Conservation (phyloP, 1,140 invertebrate species). For the Heterodera schachtii region DNA sequence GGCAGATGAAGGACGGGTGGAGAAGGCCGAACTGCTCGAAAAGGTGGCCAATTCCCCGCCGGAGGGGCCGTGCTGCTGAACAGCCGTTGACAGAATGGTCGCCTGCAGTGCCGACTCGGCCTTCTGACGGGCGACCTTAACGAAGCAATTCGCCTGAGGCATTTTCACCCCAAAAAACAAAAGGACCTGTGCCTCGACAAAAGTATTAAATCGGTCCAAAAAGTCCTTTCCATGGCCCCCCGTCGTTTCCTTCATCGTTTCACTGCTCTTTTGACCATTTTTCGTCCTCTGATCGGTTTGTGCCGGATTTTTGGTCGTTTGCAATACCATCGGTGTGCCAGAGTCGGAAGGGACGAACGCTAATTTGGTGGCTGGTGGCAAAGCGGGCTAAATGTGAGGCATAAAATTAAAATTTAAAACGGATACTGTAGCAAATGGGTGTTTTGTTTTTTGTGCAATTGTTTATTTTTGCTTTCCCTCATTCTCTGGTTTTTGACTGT, state of each 20-base stretch:
- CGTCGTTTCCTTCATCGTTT: not conserved
- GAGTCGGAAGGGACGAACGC: not conserved
- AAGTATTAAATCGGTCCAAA: slow-evolving; percentile 23
- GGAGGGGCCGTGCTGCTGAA: slow-evolving; percentile 3
- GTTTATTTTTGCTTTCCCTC: not conserved
- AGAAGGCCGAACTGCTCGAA: not conserved
- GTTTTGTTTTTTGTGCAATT: not conserved
- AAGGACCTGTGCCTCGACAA: slow-evolving; percentile 24
- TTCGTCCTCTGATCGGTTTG: not conserved
- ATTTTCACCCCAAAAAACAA: not conserved
- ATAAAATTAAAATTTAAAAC: no score
- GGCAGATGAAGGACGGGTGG: not conserved
- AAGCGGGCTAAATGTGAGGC: not conserved
- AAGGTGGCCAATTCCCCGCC: not conserved
- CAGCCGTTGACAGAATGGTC: slow-evolving; percentile 22
- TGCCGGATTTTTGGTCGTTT: not conserved
- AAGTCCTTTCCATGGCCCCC: not conserved
- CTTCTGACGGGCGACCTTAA: slow-evolving; percentile 23
- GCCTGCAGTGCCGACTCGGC: slow-evolving; percentile 25
- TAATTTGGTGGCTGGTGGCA: not conserved
- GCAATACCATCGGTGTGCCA: not conserved
- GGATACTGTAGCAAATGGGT: no score
- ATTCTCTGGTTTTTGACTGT: not conserved
- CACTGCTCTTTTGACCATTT: not conserved
- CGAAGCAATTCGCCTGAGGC: not conserved